Evolutionary conservation across 2,888 invertebrate species (phyloP).

Genomic region (Campoletis raptor): DNA sequence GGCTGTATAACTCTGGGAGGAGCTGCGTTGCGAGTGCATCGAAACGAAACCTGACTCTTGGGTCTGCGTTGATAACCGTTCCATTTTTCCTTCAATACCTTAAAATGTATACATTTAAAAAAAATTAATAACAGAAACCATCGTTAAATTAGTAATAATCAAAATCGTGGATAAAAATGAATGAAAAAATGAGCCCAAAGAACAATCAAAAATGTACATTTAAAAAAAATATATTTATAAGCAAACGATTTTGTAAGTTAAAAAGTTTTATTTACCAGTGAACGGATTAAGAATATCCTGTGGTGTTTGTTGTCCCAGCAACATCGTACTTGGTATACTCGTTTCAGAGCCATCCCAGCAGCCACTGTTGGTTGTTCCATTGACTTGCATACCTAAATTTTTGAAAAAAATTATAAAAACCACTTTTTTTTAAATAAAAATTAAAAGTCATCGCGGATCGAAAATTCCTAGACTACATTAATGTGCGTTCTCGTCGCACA

Average conservation of each 20-base stretch:
- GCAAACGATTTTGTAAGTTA: slow-evolving; percentile 3
- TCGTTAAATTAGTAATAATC: background rate
- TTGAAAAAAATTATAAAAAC: slow-evolving; percentile 14
- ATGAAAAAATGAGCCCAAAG: background rate
- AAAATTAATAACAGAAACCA: too few relatives aligned
- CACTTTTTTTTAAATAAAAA: background rate
- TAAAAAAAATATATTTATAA: background rate
- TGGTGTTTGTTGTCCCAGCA: slow-evolving; percentile 83
- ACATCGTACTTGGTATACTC: slow-evolving; percentile 82
- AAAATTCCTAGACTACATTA: background rate
- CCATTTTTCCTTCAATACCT: slow-evolving; percentile 84
- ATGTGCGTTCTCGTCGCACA: background rate
- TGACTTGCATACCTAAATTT: slow-evolving; percentile 82
- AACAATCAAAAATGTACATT: background rate
- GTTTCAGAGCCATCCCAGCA: slow-evolving; percentile 83
- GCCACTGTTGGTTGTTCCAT: slow-evolving; percentile 82
- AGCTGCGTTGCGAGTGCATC: slow-evolving; percentile 88
- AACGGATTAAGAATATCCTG: slow-evolving; percentile 83
- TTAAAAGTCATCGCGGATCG: background rate
- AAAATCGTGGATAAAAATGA: background rate
- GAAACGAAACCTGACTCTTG: slow-evolving; percentile 88
- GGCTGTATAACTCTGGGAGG: slow-evolving; percentile 87
- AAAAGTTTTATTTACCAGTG: slow-evolving; percentile 75
- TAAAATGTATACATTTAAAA: slow-evolving; percentile 20
- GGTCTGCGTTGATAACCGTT: slow-evolving; percentile 84